Percentiles rank a stretch among this genome's conserved stretches.
phyloP scores from a whole-genome alignment of 1,140 invertebrate species.

The Dendrolimus punctatus region DNA sequence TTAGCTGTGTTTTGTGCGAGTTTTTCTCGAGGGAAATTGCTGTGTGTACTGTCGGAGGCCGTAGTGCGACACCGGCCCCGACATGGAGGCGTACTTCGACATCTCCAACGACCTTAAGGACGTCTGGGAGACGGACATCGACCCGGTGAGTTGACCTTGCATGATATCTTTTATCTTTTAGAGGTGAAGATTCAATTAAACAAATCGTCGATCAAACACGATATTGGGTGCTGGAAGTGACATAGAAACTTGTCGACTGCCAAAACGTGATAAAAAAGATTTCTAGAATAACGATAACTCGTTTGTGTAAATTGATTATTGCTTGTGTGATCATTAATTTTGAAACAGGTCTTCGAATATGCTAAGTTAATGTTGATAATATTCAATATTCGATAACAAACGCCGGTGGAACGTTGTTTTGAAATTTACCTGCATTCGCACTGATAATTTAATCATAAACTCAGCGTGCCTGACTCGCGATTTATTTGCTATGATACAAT shows the following conservation, averaged over 20 bases:
- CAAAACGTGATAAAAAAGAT: neutral
- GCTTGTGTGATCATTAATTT: neutral
- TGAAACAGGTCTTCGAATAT: conserved; percentile 3
- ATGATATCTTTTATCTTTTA: conserved; percentile 36
- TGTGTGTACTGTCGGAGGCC: conserved; percentile 43
- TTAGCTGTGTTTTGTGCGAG: conserved; percentile 49
- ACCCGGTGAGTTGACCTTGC: conserved; percentile 78
- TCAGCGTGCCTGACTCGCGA: neutral
- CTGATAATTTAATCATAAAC: neutral
- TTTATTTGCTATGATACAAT: neutral
- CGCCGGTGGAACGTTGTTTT: conserved; percentile 12
- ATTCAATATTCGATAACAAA: conserved; percentile 15
- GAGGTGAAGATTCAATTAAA: conserved; percentile 23
- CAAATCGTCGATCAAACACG: conserved; percentile 2
- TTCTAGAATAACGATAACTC: neutral
- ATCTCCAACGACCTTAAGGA: conserved; percentile 80
- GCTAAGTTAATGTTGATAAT: conserved; percentile 20
- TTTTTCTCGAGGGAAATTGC: conserved; percentile 38
- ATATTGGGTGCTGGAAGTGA: neutral
- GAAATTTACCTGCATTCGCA: conserved; percentile 17
- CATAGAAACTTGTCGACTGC: no score
- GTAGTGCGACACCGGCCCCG: conserved; percentile 43
- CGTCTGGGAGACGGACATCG: conserved; percentile 83
- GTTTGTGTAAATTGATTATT: no score
- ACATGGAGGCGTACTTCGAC: conserved; percentile 80